phyloP scores from a whole-genome alignment of 2,888 invertebrate genomes.

The Lithophane ornitopus region DNA sequence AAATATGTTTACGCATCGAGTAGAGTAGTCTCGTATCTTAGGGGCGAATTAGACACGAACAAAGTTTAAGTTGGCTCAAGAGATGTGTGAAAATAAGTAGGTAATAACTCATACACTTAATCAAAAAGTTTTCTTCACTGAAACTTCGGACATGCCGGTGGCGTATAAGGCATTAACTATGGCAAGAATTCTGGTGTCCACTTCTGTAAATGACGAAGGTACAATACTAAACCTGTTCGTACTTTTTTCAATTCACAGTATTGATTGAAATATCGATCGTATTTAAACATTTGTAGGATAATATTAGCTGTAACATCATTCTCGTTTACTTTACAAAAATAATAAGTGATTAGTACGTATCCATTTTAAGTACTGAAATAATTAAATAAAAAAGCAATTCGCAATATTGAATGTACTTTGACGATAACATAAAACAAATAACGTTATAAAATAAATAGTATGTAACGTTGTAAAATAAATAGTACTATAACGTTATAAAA shows the following conservation, averaged over 20 bases:
- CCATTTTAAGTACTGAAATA: conserved; percentile 9
- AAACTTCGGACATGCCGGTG: neutral
- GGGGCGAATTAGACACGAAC: neutral
- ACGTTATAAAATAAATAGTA: neutral
- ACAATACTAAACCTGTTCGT: no score
- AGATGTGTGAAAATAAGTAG: neutral
- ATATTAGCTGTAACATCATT: neutral
- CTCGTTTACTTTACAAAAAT: no score
- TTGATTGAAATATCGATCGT: neutral
- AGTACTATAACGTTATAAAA: neutral
- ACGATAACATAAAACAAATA: neutral
- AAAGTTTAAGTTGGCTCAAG: conserved; percentile 3
- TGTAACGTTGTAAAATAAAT: no score
- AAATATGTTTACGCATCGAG: conserved; percentile 25
- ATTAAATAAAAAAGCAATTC: neutral
- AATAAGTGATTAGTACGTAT: conserved; percentile 4
- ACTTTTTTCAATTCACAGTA: neutral
- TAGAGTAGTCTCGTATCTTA: conserved; percentile 14
- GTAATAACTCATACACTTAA: neutral
- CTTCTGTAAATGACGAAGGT: no score
- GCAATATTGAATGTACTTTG: neutral
- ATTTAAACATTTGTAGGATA: neutral
- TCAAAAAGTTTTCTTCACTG: neutral
- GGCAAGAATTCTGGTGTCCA: neutral
- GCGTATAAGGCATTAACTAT: neutral